Conservation (phyloP, 1,140 invertebrate genomes). For the Drosophila ohnishii region DNA sequence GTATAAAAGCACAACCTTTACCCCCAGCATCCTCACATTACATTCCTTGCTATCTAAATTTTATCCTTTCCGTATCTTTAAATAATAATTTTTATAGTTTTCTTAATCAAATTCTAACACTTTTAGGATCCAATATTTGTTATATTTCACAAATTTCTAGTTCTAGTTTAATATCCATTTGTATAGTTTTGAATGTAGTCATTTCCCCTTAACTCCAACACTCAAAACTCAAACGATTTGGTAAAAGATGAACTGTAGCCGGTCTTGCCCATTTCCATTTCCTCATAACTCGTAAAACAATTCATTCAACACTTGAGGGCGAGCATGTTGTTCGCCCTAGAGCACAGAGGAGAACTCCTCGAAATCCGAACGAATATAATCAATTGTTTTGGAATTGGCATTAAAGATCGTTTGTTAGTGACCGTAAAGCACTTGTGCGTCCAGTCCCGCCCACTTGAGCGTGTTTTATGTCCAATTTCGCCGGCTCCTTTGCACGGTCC, state of each 20-base stretch:
- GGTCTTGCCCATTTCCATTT: slow-evolving; percentile 49
- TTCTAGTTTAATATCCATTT: background rate
- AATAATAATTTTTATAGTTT: background rate
- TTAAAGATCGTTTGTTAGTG: slow-evolving; percentile 76
- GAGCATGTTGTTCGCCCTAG: slow-evolving; percentile 16
- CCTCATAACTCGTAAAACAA: slow-evolving; percentile 79
- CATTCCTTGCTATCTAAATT: too few relatives aligned
- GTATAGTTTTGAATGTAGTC: slow-evolving; percentile 1
- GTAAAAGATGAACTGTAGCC: slow-evolving; percentile 4
- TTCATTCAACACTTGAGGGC: slow-evolving; percentile 61
- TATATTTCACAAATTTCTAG: background rate
- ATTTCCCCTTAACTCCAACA: slow-evolving; percentile 6
- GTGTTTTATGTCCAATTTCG: slow-evolving; percentile 80
- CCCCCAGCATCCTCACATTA: too few relatives aligned
- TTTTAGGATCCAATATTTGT: background rate
- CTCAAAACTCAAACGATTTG: background rate
- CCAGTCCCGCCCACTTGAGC: slow-evolving; percentile 68
- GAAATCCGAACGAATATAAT: slow-evolving; percentile 51
- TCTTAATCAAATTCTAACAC: too few relatives aligned
- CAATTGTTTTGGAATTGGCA: slow-evolving; percentile 78
- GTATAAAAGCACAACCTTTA: too few relatives aligned
- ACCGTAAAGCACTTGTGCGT: slow-evolving; percentile 76
- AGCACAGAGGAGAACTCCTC: slow-evolving; percentile 20
- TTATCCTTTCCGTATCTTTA: too few relatives aligned
- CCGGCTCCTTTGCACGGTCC: slow-evolving; percentile 69